A percentile compares a stretch with the other conserved stretches of the same genome.
Conservation (phyloP, 2,797 vertebrate genomes). For the Bradypus variegatus region DNA sequence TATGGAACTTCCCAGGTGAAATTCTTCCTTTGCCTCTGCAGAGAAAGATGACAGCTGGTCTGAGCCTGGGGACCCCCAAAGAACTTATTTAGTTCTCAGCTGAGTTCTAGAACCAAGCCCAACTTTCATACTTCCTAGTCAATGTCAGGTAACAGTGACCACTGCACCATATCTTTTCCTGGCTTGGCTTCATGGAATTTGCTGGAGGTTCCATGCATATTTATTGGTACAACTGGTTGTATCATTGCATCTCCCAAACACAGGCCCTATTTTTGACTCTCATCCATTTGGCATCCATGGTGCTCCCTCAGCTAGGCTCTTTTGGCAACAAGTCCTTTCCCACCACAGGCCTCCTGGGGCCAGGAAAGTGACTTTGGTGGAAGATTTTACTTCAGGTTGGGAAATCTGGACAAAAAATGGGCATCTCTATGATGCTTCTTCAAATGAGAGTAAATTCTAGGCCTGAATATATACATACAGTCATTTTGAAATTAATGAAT, state of each 20-base stretch:
- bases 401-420: background rate
- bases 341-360: background rate
- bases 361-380: background rate
- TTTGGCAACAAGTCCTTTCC: background rate
- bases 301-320: background rate
- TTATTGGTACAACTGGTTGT: fast-evolving
- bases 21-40: background rate
- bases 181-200: background rate
- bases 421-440: background rate
- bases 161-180: background rate
- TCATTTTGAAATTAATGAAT: constrained; percentile 10
- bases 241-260: background rate
- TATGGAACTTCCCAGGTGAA: background rate
- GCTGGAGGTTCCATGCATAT: background rate
- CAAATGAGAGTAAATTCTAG: background rate
- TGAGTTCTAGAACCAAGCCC: background rate
- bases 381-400: background rate
- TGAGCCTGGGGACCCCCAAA: background rate
- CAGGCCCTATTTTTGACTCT: background rate
- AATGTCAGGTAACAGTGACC: background rate
- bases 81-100: background rate
- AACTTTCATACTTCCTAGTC: background rate
- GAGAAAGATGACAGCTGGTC: background rate
- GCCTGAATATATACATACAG: background rate
- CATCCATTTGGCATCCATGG: background rate